Evolutionary conservation across 2,113 vertebrate species (phyloP).

Genomic region (Nanger granti): DNA sequence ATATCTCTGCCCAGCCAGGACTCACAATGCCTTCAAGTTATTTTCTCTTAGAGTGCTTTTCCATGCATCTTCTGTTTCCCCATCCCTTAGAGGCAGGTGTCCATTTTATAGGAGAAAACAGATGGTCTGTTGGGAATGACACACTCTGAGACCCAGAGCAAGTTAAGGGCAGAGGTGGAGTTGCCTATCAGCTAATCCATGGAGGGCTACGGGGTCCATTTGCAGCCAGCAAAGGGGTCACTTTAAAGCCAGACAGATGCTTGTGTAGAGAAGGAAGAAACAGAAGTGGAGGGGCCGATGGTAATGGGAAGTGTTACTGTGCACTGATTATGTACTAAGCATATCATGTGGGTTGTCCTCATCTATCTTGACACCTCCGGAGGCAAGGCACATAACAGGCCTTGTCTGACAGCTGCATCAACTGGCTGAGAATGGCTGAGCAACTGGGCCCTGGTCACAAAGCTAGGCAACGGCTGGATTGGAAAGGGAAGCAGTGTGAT

Average conservation of each 20-base stretch:
- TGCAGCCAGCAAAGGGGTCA: neutral
- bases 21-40: neutral
- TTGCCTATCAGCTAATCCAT: neutral
- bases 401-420: neutral
- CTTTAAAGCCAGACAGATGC: neutral
- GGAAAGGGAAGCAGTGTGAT: neutral
- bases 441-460: neutral
- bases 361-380: neutral
- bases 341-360: neutral
- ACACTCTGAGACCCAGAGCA: neutral
- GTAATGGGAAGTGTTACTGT: neutral
- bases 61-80: neutral
- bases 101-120: neutral
- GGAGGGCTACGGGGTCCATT: neutral
- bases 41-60: neutral
- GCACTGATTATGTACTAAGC: neutral
- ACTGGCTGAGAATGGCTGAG: neutral
- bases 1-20: neutral
- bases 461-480: neutral
- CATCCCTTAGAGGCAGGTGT: neutral
- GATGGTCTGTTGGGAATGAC: neutral
- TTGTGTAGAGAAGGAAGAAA: neutral
- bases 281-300: neutral
- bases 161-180: neutral
- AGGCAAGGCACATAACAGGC: neutral